phyloP scores from a whole-genome alignment of 2,888 invertebrate genomes.

The Crossocerus cetratus region DNA sequence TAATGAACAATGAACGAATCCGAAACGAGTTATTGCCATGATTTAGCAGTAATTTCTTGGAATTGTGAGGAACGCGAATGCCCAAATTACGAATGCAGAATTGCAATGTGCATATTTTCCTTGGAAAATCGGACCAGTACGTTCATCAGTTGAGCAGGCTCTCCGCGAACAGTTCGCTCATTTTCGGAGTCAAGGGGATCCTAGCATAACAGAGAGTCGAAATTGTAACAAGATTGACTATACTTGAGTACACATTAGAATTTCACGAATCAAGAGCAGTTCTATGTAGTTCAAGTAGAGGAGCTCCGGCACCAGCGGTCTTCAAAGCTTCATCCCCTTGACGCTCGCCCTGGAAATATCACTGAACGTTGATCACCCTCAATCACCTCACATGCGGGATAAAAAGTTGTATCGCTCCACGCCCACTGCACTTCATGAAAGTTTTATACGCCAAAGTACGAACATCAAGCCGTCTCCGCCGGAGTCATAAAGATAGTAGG shows the following conservation, averaged over 20 bases:
- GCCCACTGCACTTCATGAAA: constrained; percentile 18
- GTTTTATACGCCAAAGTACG: no score
- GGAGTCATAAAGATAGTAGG: no score
- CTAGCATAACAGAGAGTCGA: neutral
- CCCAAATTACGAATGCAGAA: neutral
- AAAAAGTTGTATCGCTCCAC: constrained; percentile 20
- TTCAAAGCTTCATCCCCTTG: constrained; percentile 10
- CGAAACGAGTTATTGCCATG: neutral
- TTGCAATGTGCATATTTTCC: neutral
- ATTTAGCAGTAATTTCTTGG: neutral
- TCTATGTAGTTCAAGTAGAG: neutral
- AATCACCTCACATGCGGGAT: constrained; percentile 10
- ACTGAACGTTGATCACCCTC: constrained; percentile 21
- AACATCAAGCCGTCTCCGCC: no score
- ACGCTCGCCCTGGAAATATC: constrained; percentile 2
- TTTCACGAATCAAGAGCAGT: constrained; percentile 23
- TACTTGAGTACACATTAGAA: constrained; percentile 22
- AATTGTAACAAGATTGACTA: constrained; percentile 1
- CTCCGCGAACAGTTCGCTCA: constrained; percentile 12
- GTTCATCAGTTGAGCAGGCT: neutral
- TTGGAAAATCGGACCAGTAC: neutral
- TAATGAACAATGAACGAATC: neutral
- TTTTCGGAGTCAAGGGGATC: constrained; percentile 3
- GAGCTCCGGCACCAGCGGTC: neutral
- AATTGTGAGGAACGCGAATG: neutral